Conservation (phyloP, 64 coral and sea anemone species). For the Cladopsammia gracilis region DNA sequence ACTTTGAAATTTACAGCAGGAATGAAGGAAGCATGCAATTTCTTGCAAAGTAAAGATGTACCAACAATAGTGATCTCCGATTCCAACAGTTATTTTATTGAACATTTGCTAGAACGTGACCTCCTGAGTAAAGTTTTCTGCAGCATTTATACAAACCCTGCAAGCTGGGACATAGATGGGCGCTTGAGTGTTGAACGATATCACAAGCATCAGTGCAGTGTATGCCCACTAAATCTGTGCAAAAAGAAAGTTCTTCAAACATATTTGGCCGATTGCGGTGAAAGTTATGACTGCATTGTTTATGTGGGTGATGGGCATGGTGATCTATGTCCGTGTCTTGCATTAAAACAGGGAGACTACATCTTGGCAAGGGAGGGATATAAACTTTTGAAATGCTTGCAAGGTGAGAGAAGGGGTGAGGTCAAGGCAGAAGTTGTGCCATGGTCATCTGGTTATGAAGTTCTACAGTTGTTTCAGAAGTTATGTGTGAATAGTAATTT, state of each 20-base stretch:
- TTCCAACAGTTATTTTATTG: constrained; percentile 95
- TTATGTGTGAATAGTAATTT: constrained; percentile 39
- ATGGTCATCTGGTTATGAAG: constrained; percentile 91
- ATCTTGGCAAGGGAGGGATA: constrained; percentile 89
- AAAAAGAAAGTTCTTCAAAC: constrained; percentile 77
- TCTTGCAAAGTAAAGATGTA: constrained; percentile 56
- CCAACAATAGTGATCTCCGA: constrained; percentile 91
- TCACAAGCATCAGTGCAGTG: constrained; percentile 73
- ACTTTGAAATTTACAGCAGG: constrained; percentile 86
- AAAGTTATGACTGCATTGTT: constrained; percentile 71
- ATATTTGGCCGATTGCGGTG: constrained; percentile 9
- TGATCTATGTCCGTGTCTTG: constrained; percentile 80
- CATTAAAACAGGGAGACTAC: constrained; percentile 47
- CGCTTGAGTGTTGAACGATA: constrained; percentile 65
- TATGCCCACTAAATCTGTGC: constrained; percentile 89
- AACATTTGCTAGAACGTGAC: constrained; percentile 84
- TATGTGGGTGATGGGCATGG: constrained; percentile 95
- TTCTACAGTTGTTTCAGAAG: constrained; percentile 74
- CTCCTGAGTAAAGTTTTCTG: constrained; percentile 60
- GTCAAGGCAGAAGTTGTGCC: constrained; percentile 77
- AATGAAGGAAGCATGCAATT: constrained; percentile 92
- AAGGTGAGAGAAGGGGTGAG: constrained; percentile 47
- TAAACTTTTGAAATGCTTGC: constrained; percentile 64
- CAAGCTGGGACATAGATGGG: constrained; percentile 68
- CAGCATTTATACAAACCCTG: constrained; percentile 89